Evolutionary conservation across 2,113 vertebrate species (phyloP), one percentile per base, ranked within the genome.

Genomic region (Crypturellus undulatus): DNA sequence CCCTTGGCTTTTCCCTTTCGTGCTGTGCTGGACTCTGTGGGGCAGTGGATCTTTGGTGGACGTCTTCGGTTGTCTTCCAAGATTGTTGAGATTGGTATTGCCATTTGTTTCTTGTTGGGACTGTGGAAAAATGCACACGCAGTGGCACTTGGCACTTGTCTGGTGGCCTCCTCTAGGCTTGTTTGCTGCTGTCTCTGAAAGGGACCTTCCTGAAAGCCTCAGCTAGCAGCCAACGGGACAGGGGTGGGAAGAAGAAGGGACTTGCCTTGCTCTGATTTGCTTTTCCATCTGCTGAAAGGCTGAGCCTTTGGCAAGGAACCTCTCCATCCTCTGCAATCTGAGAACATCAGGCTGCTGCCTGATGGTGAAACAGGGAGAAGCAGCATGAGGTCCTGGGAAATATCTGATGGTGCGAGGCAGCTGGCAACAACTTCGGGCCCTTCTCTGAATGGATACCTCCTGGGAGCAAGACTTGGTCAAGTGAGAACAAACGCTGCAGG

Each of bases 391-490:
- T 26, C 59, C 59, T 49, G 6, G 21, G 21, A 60, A 69, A n/a
- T n/a, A n/a, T n/a, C n/a, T 12, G 54, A 16, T 17, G 47, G 25
- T 16, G 7, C 5, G 9, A 40, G 1, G 0, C 1, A n/a, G 16
- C 51, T 20, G 32, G 36, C 59, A 32, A 63, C 51, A 7, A 54
- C 21, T 28, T 30, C 0, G 0, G 20, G n/a, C 16, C 62, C 32
- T 62, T 4, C 17, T n/a, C 28, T 56, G 9, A 36, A 49, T 0
- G 6, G 17, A 40, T 17, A 10, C 2, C 9, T 51, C 20, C 75
- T 56, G 64, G 40, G 14, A 40, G 34, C 21, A 15, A 6, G 30
- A 26, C 4, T 81, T 69, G 18, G 42, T 26, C 43, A 1, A 58
- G 32, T 15, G 62, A 85, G 5, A 52, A 28, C 42, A 49, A 79